Percentiles rank a stretch among this genome's conserved stretches.
phyloP scores from a whole-genome alignment of 1,140 invertebrate species.

The Zaprionus vittiger region DNA sequence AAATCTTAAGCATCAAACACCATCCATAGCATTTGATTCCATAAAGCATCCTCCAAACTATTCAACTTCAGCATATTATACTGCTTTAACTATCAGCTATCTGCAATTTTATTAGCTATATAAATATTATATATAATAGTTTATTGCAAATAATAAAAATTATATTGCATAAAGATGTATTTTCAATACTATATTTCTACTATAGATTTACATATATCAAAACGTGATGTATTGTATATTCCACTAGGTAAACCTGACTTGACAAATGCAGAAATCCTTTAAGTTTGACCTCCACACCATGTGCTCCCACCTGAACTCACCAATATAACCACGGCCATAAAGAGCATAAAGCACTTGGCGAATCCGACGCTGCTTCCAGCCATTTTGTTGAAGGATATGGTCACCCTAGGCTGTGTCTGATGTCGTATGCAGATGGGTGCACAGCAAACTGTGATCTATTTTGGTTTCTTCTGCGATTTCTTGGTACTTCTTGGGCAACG shows the following conservation, averaged over 20 bases:
- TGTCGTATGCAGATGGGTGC: conserved; percentile 5
- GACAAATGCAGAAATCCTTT: not conserved
- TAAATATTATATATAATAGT: not conserved
- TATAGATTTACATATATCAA: too few relatives aligned
- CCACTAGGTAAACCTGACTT: too few relatives aligned
- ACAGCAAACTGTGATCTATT: conserved; percentile 55
- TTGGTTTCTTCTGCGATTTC: not conserved
- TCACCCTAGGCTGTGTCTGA: conserved; percentile 2
- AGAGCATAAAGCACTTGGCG: conserved; percentile 79
- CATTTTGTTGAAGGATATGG: conserved; percentile 44
- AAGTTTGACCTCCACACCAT: not conserved
- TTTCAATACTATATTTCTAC: too few relatives aligned
- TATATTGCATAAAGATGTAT: not conserved
- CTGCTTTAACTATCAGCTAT: not conserved
- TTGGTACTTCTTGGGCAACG: conserved; percentile 18
- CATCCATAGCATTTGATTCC: too few relatives aligned
- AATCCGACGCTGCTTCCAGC: conserved; percentile 71
- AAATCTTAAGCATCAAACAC: too few relatives aligned
- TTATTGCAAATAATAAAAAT: not conserved
- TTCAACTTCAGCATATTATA: not conserved
- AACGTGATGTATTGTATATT: too few relatives aligned
- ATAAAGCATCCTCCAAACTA: too few relatives aligned
- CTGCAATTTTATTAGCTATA: not conserved
- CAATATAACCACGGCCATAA: conserved; percentile 79
- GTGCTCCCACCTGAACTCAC: conserved; percentile 49